Base-by-base conservation (phyloP, 2,888 invertebrate species). In the Calliphora vomitoria region DNA sequence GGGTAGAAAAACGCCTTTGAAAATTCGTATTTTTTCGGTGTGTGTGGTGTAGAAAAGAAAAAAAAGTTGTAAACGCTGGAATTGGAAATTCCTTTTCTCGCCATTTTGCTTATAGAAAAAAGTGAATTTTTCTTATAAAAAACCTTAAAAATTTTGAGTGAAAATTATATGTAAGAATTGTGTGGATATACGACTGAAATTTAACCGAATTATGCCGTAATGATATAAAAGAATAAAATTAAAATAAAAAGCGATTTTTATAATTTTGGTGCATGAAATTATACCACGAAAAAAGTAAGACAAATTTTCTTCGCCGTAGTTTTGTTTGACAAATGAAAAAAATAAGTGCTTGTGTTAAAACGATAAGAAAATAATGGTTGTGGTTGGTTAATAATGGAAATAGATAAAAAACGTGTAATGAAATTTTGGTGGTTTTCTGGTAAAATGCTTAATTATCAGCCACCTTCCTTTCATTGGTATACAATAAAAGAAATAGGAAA, bases 101-200 rank as follows among this genome's bases (percentile, higher is more conserved):
- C 92, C 92, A 92, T 93, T 93, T 92, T 92, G 91, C 92, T 90
- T 92, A 85, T 90, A 89, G 90, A 88, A 89, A 90, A 90, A 89
- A 86, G 79, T 87, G 82, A 84, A 76, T 84, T 89, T 91, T 90
- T 90, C 88, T 89, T 89, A 86, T 89, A 74, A 50, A 74, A 85
- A 71, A 38, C 47, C 15, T 38, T 78, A 47, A 2, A 31, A 82
- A 78, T 60, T 41, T 83, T 47, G 11, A 66, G 44, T 58, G 64
- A 71, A 75, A 75, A 53, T 55, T 41, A 15, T 38, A 66, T 35
- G 25, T 41, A 31, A 58, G 44, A 41, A 68, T 68, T 31, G 53
- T 50, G 4, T 8, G 8, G 1, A 10, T 62, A 69, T 25, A 60
- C 3, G 20, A 25, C 11, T 11, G 8, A 75, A n/a, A 31, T 35